phyloP scores from a whole-genome alignment of 2,113 vertebrate genomes.

The Propithecus coquereli region DNA sequence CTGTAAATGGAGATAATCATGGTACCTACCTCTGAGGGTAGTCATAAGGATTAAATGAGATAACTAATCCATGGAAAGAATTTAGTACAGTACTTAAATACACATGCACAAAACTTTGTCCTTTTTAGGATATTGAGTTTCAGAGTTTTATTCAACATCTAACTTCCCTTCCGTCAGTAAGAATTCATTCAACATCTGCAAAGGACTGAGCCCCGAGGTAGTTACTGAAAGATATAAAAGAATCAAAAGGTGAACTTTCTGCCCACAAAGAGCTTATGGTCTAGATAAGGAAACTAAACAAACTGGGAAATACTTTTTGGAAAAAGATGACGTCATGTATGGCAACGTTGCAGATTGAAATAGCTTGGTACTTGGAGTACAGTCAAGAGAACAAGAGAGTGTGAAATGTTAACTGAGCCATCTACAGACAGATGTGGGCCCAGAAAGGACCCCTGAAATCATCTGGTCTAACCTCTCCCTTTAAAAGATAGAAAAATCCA shows the following conservation, averaged over 20 bases:
- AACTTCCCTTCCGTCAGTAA: neutral
- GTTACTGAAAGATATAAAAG: neutral
- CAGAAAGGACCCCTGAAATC: neutral
- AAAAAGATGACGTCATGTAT: neutral
- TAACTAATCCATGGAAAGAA: neutral
- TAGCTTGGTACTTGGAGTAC: neutral
- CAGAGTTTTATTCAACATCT: neutral
- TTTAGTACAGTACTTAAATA: neutral
- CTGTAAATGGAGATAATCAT: neutral
- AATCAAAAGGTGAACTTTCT: neutral
- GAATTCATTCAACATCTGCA: neutral
- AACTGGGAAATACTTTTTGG: neutral
- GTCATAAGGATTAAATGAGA: neutral
- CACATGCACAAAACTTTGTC: neutral
- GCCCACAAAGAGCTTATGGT: neutral
- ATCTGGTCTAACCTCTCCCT: neutral
- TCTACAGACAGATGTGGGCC: neutral
- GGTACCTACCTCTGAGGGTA: neutral
- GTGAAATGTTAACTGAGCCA: neutral
- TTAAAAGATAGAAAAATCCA: neutral
- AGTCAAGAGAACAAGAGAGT: neutral
- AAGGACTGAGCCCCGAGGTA: neutral
- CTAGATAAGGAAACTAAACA: neutral
- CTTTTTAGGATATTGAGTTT: neutral
- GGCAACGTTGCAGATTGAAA: neutral